phyloP scores from a whole-genome alignment of 92 coral and sea anemone species.

The Zoanthus sociatus region DNA sequence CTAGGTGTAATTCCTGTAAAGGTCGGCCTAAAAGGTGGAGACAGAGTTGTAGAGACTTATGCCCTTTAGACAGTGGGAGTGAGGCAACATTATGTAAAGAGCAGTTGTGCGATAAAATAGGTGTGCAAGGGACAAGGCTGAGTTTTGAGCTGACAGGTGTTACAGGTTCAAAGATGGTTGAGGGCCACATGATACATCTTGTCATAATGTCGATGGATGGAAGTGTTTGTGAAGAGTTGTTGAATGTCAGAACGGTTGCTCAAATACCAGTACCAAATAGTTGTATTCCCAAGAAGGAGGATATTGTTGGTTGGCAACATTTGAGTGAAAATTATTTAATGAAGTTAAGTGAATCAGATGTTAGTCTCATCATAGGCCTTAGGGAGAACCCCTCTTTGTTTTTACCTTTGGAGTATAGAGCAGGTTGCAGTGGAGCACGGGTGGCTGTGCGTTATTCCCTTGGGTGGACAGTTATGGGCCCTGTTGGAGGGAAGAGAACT shows the following conservation, averaged over 20 bases:
- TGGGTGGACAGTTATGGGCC: too few species aligned
- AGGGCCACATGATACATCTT: constrained; percentile 35
- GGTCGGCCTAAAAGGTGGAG: background rate
- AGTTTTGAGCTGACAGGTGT: constrained; percentile 47
- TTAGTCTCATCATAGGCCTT: constrained; percentile 42
- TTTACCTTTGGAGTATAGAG: too few species aligned
- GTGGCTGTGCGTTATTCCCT: constrained; percentile 54
- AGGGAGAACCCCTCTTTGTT: constrained; percentile 56
- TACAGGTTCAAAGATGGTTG: constrained; percentile 38
- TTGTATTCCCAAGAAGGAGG: constrained; percentile 8
- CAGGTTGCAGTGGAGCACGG: constrained; percentile 18
- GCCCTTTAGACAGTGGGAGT: background rate
- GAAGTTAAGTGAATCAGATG: background rate
- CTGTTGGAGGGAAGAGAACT: constrained; percentile 49
- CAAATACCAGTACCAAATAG: background rate
- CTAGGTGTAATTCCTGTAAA: background rate
- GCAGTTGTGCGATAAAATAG: background rate
- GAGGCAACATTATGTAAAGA: background rate
- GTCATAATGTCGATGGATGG: constrained; percentile 52
- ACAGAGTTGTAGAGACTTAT: too few species aligned
- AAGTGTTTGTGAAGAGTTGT: constrained; percentile 13
- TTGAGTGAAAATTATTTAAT: background rate
- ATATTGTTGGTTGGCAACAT: background rate
- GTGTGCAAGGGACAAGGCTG: constrained; percentile 4
- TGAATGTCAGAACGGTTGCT: too few species aligned